Evolutionary conservation across 2,888 invertebrate species (phyloP).

Genomic region (Leuctra nigra): DNA sequence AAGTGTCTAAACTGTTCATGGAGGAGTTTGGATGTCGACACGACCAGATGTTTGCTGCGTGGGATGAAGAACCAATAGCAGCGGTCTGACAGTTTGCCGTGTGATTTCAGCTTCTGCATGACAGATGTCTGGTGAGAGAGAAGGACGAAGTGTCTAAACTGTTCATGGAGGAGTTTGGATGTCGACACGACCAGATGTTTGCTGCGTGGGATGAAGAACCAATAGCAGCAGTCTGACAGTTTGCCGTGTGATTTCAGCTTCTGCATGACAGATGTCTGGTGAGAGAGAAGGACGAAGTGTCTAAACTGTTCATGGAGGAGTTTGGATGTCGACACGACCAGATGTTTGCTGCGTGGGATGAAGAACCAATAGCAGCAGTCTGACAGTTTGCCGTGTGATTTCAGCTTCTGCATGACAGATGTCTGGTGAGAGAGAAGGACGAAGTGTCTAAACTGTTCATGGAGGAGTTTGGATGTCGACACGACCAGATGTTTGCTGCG

Average conservation of each 20-base stretch:
- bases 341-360: constrained; percentile 56
- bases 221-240: constrained; percentile 68
- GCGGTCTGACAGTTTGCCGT: too few species aligned
- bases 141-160: constrained; percentile 52
- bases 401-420: constrained; percentile 46
- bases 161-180: constrained; percentile 62
- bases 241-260: constrained; percentile 35
- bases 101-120: constrained; percentile 39
- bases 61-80: constrained; percentile 59
- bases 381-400: too few species aligned
- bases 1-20: constrained; percentile 55
- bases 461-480: constrained; percentile 59
- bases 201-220: constrained; percentile 55
- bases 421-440: constrained; percentile 44
- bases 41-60: constrained; percentile 52
- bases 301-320: constrained; percentile 57
- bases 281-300: constrained; percentile 49
- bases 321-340: constrained; percentile 55
- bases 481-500: constrained; percentile 51
- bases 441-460: constrained; percentile 57
- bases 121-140: constrained; percentile 49
- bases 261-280: constrained; percentile 51
- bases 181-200: constrained; percentile 53
- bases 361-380: constrained; percentile 63
- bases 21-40: constrained; percentile 62